These are phyloP conservation scores for Lycocorax pyrrhopterus DNA, from an alignment of 2,113 vertebrate species.

Conservation along the genomic window DNA sequence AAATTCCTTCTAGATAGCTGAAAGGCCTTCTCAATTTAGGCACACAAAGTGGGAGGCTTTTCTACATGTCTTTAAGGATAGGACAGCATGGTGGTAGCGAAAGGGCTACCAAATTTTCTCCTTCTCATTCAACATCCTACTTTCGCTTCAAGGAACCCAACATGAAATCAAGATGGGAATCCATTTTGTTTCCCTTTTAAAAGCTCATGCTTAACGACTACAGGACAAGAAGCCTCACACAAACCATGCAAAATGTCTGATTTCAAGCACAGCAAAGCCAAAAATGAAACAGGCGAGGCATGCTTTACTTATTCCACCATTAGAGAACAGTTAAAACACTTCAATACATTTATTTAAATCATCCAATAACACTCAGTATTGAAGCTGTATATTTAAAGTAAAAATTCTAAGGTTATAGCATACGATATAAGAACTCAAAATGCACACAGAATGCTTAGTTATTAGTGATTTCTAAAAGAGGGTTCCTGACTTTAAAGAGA, in stretches of 20 bases:
- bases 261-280: not conserved
- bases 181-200: not conserved
- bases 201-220: not conserved
- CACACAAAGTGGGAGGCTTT: not conserved
- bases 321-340: not conserved
- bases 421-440: not conserved
- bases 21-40: not conserved
- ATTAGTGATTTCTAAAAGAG: conserved; percentile 19
- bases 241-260: not conserved
- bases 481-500: not conserved
- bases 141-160: not conserved
- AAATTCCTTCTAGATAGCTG: not conserved
- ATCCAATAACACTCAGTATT: not conserved
- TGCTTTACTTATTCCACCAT: not conserved
- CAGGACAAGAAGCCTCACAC: not conserved
- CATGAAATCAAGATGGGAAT: not conserved
- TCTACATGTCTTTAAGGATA: not conserved
- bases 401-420: not conserved
- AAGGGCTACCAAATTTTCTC: not conserved
- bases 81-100: not conserved
- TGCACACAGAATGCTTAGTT: not conserved
- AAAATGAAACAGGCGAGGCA: not conserved
- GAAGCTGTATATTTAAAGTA: not conserved
- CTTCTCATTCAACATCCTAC: not conserved
- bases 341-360: not conserved